Evolutionary conservation across 2,888 invertebrate species (phyloP), one percentile per base, ranked within the genome.

Genomic region (Anticlea derivata): DNA sequence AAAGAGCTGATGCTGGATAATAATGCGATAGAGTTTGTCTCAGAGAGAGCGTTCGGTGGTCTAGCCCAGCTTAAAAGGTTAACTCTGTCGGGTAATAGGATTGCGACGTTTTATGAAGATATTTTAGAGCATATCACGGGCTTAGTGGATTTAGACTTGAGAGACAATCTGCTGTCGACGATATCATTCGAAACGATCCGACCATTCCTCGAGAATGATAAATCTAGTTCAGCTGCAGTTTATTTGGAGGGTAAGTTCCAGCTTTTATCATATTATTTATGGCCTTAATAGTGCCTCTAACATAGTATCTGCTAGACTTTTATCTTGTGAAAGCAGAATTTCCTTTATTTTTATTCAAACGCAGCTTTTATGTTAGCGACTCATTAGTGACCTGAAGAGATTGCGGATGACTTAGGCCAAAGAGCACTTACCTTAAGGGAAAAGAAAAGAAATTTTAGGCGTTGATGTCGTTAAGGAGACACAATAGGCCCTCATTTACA

Each of bases 1-100:
- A 92, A 93, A 58, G 94, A 95, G 63, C 83, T 96, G 65, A 92
- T 94, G 66, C 78, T 96, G 64, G 94, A 94, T 78, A 92, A 93
- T 64, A 94, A 94, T 75, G 91, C 87, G 30, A 93, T 95, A 67
- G 85, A 94, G 79, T 93, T 93, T 66, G 93, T 97, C 63, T 94
- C 95, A 22, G 94, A 95, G 61, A 92, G 94, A 51, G 96, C 96
- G 3, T 93, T 97, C 63, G 93, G 94, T 17, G 96, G 96, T 0
- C 86, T 96, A 58, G 92, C 92, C 44, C 94, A 94, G 72, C 86
- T 97, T 63, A 92, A 92, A 75, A 93, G 94, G 63, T 86, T 97
- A 52, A 93, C 93, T 53, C 84, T 97, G 60, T 93, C 94, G 61
- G 94, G 94, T 60, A 97, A 97, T 84, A 93, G 93, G 66, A 86